A percentile compares a stretch with the other conserved stretches of the same genome.
Evolutionary conservation across 2,888 invertebrate species (phyloP).

Genomic region (Panopea generosa): DNA sequence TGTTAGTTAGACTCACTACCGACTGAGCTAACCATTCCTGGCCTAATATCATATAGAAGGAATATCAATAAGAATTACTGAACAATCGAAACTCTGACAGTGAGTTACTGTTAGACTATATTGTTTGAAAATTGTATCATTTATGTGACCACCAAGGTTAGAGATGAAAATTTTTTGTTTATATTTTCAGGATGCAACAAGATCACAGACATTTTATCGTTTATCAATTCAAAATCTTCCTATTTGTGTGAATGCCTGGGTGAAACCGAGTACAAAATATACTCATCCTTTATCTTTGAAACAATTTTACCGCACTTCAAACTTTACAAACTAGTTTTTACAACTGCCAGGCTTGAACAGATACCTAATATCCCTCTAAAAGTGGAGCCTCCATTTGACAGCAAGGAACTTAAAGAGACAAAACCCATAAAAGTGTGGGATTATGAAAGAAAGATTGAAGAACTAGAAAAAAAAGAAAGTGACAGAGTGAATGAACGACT

Average conservation of each 20-base stretch:
- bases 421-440: constrained; percentile 75
- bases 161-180: no score
- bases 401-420: constrained; percentile 65
- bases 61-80: no score
- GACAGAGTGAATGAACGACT: constrained; percentile 60
- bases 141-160: no score
- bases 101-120: no score
- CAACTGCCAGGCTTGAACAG: constrained; percentile 58
- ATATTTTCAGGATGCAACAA: constrained; percentile 57
- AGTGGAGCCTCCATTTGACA: constrained; percentile 71
- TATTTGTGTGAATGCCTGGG: constrained; percentile 63
- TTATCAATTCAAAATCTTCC: constrained; percentile 64
- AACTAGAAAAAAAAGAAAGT: constrained; percentile 69
- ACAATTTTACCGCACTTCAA: constrained; percentile 80
- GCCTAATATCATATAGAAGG: no score
- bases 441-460: constrained; percentile 74
- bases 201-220: constrained; percentile 72
- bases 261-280: constrained; percentile 75
- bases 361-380: constrained; percentile 55
- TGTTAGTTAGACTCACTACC: no score
- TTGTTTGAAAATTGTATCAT: no score
- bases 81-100: no score
- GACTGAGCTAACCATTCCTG: no score
- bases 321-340: constrained; percentile 80
- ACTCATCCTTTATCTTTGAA: constrained; percentile 77